A percentile compares a stretch with the other conserved stretches of the same genome.
Evolutionary conservation across 1,140 invertebrate species (phyloP).

Genomic region (Pseudachorutes palmiensis): DNA sequence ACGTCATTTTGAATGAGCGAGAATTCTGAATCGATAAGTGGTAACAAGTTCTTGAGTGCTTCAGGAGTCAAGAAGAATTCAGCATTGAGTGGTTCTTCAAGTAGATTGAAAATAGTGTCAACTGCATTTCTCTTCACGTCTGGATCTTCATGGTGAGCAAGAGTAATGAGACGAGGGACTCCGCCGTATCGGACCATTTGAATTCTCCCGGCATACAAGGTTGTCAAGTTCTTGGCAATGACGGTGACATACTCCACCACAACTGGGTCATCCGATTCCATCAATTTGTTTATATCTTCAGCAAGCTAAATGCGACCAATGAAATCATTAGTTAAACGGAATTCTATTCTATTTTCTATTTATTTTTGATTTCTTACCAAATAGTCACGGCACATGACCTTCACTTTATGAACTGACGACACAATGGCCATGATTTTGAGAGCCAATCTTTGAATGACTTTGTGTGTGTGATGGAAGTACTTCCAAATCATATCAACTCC

Average conservation of each 20-base stretch:
- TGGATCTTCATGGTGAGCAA: slow-evolving; percentile 23
- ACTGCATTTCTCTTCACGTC: slow-evolving; percentile 28
- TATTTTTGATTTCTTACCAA: slow-evolving; percentile 2
- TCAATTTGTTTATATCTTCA: slow-evolving; percentile 15
- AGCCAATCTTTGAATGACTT: slow-evolving; percentile 24
- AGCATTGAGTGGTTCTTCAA: slow-evolving; percentile 28
- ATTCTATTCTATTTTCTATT: too few relatives aligned
- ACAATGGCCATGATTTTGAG: slow-evolving; percentile 25
- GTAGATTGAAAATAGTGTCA: slow-evolving; percentile 27
- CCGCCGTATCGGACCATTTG: slow-evolving; percentile 28
- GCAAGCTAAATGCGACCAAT: slow-evolving; percentile 24
- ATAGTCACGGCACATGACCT: slow-evolving; percentile 12
- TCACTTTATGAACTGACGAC: slow-evolving; percentile 20
- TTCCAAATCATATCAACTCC: slow-evolving; percentile 11
- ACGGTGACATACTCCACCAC: slow-evolving; percentile 27
- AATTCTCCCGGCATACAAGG: slow-evolving; percentile 28
- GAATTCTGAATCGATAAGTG: slow-evolving; percentile 20
- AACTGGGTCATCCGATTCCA: slow-evolving; percentile 20
- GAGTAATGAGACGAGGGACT: slow-evolving; percentile 7
- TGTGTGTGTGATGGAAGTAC: slow-evolving; percentile 16
- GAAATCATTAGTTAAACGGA: too few relatives aligned
- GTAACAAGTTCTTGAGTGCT: slow-evolving; percentile 10
- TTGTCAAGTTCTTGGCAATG: slow-evolving; percentile 17
- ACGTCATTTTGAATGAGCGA: slow-evolving; percentile 27
- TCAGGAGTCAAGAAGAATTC: slow-evolving; percentile 1